Evolutionary conservation across 2,797 vertebrate species (phyloP).

Genomic region (Eospalax fontanierii): DNA sequence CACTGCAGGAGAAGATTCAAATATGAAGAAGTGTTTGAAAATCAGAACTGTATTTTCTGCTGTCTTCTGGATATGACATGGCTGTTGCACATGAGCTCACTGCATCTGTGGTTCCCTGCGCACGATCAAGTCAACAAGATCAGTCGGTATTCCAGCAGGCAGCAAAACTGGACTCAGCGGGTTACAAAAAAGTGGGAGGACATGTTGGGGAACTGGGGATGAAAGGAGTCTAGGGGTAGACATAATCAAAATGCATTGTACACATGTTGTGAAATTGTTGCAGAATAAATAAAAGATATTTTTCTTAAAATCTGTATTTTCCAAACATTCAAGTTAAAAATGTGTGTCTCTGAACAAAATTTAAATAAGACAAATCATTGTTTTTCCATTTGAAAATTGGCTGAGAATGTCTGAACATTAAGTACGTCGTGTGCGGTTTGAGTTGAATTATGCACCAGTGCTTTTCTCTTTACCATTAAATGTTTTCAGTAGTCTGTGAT

Average conservation of each 20-base stretch:
- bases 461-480: slow-evolving; percentile 55
- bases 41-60: slow-evolving; percentile 42
- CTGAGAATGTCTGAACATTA: not conserved
- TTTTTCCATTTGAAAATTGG: slow-evolving; percentile 64
- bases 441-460: not conserved
- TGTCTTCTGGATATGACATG: not conserved
- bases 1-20: slow-evolving; percentile 26
- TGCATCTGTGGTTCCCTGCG: not conserved
- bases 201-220: not conserved
- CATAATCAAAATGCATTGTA: not conserved
- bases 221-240: no score
- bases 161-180: not conserved
- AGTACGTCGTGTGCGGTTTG: slow-evolving; percentile 13
- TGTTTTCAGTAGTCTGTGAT: slow-evolving; percentile 18
- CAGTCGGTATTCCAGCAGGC: not conserved
- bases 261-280: not conserved
- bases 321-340: slow-evolving; percentile 18
- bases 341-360: not conserved
- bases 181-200: not conserved
- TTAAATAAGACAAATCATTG: slow-evolving; percentile 2
- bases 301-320: slow-evolving; percentile 6
- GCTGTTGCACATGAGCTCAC: not conserved
- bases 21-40: slow-evolving; percentile 44
- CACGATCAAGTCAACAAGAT: not conserved
- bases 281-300: not conserved